These are phyloP conservation scores for Hydrolagus colliei DNA, from an alignment of 2,797 vertebrate genomes.

Conservation along the genomic window DNA sequence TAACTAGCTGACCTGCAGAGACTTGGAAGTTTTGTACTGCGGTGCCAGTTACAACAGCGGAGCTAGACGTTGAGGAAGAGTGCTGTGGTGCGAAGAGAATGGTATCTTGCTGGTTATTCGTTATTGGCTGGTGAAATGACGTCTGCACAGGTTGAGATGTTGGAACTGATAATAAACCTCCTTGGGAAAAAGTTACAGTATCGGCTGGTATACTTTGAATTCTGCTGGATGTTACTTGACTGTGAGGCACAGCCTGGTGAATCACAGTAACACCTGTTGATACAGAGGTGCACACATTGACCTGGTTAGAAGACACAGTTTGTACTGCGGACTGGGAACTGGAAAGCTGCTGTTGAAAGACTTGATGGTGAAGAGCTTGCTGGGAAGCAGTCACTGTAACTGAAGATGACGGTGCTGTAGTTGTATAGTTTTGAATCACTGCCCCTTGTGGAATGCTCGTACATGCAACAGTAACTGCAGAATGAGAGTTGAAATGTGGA, in stretches of 20 bases:
- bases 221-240: slow-evolving; percentile 82
- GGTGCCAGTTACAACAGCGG: slow-evolving; percentile 66
- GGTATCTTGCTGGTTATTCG: slow-evolving; percentile 65
- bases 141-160: slow-evolving; percentile 64
- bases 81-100: slow-evolving; percentile 71
- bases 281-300: slow-evolving; percentile 61
- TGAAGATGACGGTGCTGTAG: slow-evolving; percentile 54
- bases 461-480: slow-evolving; percentile 54
- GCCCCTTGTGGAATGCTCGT: slow-evolving; percentile 46
- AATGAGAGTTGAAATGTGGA: slow-evolving; percentile 66
- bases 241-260: slow-evolving; percentile 82
- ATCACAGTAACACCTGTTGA: slow-evolving; percentile 86
- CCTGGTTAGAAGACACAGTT: slow-evolving; percentile 58
- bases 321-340: slow-evolving; percentile 52
- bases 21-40: slow-evolving; percentile 79
- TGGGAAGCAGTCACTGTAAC: slow-evolving; percentile 63
- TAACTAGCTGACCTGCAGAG: slow-evolving; percentile 71
- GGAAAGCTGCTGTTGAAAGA: slow-evolving; percentile 58
- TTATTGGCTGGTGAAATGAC: slow-evolving; percentile 61
- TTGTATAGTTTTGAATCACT: slow-evolving; percentile 72
- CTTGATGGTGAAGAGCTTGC: slow-evolving; percentile 70
- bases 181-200: slow-evolving; percentile 67
- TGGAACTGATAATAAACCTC: slow-evolving; percentile 61
- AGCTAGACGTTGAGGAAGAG: slow-evolving; percentile 62
- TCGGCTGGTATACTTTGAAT: slow-evolving; percentile 79